Conservation (phyloP, 2,888 invertebrate genomes). For the Drosophila maculinotata region DNA sequence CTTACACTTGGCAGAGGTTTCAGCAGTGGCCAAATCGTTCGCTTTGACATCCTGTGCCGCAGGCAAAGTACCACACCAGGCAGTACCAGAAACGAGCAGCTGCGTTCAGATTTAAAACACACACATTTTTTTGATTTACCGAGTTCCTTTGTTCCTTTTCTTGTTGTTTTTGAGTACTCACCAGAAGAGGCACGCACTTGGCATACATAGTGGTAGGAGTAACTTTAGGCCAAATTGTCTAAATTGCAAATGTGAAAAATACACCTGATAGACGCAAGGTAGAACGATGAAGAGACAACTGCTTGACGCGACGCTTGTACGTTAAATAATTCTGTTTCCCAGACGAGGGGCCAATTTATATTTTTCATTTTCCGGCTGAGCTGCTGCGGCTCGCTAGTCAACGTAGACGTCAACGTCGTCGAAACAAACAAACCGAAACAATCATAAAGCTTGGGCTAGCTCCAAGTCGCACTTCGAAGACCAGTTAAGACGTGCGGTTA, state of each 20-base stretch:
- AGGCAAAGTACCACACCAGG: slow-evolving; percentile 33
- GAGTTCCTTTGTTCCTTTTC: slow-evolving; percentile 1
- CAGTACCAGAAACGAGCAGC: slow-evolving; percentile 37
- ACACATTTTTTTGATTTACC: not conserved
- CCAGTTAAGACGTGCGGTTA: slow-evolving; percentile 40
- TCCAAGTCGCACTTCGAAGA: slow-evolving; percentile 58
- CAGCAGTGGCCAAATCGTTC: slow-evolving; percentile 78
- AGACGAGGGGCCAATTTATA: slow-evolving; percentile 82
- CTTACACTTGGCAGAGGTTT: slow-evolving; percentile 83
- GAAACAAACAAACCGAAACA: slow-evolving; percentile 67
- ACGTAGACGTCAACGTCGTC: slow-evolving; percentile 39
- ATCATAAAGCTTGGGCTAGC: slow-evolving; percentile 61
- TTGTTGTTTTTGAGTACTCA: slow-evolving; percentile 24
- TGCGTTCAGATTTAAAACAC: slow-evolving; percentile 18
- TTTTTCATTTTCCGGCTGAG: slow-evolving; percentile 84
- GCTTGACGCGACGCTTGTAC: slow-evolving; percentile 62
- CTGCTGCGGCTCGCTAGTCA: slow-evolving; percentile 68
- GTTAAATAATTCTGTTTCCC: slow-evolving; percentile 81
- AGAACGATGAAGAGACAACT: slow-evolving; percentile 58
- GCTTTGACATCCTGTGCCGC: slow-evolving; percentile 27
- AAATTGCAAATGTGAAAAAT: slow-evolving; percentile 19
- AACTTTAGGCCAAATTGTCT: slow-evolving; percentile 10
- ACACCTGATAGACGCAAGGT: slow-evolving; percentile 3
- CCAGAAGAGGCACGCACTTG: slow-evolving; percentile 45
- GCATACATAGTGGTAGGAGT: slow-evolving; percentile 26